Evolutionary conservation across 2,113 vertebrate species (phyloP), one percentile per base, ranked within the genome.

Genomic region (Ciconia stormi): DNA sequence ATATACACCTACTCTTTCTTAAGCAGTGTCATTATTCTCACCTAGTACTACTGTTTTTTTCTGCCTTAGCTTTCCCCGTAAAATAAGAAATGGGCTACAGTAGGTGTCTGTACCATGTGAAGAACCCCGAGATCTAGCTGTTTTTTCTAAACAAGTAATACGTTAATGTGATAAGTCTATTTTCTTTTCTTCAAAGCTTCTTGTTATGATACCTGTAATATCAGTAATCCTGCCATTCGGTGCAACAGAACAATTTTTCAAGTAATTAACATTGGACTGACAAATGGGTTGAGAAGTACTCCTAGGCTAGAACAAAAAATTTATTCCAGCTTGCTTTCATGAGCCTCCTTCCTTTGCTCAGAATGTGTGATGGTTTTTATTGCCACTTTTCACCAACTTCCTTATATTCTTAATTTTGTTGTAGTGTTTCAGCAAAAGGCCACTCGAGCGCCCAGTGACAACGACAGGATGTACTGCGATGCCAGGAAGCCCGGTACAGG

Each of bases 381-480:
- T 90, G n/a, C 65, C 11, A 11, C 67, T 95, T 94, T 89, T 56
- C 23, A 65, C 30, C 23, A 47, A 6, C 40, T 89, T 85, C 30
- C 38, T 91, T 56, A 8, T 62, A 20, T 82, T 91, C 50, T 93
- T 80, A 16, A 63, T 84, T 95, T 85, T 67, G 13, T 95, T 78
- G 66, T 90, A 99, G 99, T 99, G 84, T 99, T 99, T 93, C 98
- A 99, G 95, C 98, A 98, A 81, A 99, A 99, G 97, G 97, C 97
- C 66, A 79, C 89, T 73, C 49, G 13, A 86, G 93, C 82, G 59
- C 97, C 97, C 71, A 72, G 81, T 16, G 97, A 98, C 38, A 55
- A 80, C 20, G 93, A 96, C 78, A 98, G 97, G 85, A 93, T 93
- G 7, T 98, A 97, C 72, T 97, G 96, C 26, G 15, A 97, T 49